phyloP scores from a whole-genome alignment of 2,888 invertebrate species.

The Arctia plantaginis region DNA sequence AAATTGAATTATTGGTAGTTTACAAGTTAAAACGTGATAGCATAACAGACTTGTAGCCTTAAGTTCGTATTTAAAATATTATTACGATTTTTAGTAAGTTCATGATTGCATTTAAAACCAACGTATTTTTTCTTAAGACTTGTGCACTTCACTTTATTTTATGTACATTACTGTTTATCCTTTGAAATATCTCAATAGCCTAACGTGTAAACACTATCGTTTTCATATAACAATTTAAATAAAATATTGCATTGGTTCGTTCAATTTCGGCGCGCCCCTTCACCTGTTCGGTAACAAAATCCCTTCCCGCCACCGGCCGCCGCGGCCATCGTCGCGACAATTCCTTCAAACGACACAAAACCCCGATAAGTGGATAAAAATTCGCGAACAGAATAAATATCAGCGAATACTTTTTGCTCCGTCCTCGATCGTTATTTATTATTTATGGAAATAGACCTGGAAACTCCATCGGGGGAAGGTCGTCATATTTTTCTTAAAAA shows the following conservation, averaged over 20 bases:
- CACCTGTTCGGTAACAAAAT: constrained; percentile 3
- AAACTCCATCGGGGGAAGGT: constrained; percentile 80
- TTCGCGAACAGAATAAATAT: constrained; percentile 82
- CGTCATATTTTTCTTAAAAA: constrained; percentile 85
- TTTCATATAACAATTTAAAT: not conserved
- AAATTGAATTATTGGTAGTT: no score
- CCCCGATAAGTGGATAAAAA: constrained; percentile 80
- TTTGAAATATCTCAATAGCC: not conserved
- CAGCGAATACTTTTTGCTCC: constrained; percentile 78
- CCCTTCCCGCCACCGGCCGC: not conserved
- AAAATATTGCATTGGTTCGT: not conserved
- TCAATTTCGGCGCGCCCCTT: not conserved
- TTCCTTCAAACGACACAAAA: constrained; percentile 56
- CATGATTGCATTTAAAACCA: no score
- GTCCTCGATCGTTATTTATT: constrained; percentile 84
- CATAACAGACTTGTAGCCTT: no score
- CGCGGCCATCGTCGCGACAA: constrained; percentile 33
- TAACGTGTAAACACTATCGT: not conserved
- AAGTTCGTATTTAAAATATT: not conserved
- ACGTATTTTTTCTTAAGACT: no score
- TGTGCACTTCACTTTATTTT: no score
- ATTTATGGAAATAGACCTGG: constrained; percentile 85
- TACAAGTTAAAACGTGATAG: no score
- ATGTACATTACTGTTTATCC: not conserved
- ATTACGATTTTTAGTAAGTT: no score